Conservation (phyloP, 2,113 vertebrate genomes). For the Rhodinocichla rosea region DNA sequence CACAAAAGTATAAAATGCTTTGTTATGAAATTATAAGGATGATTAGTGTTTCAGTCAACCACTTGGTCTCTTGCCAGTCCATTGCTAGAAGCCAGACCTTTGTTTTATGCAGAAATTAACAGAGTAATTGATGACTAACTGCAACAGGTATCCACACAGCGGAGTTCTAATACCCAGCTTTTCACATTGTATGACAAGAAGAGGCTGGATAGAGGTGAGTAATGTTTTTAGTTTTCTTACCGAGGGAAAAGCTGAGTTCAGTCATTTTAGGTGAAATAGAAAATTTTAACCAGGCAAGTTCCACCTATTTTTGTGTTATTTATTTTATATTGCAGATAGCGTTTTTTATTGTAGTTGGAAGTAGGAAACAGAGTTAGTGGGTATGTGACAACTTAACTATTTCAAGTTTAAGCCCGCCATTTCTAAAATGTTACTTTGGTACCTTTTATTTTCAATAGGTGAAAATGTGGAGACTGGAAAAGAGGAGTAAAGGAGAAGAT, state of each 20-base stretch:
- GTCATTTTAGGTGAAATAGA: not conserved
- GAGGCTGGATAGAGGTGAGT: not conserved
- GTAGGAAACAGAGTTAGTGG: not conserved
- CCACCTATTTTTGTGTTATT: not conserved
- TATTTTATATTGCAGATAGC: not conserved
- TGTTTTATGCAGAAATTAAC: not conserved
- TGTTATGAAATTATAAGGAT: not conserved
- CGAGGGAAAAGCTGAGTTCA: not conserved
- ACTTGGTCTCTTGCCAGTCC: not conserved
- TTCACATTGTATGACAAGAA: not conserved
- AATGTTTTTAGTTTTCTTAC: not conserved
- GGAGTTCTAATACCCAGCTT: not conserved
- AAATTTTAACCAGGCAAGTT: not conserved
- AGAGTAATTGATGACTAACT: not conserved
- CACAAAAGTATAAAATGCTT: not conserved
- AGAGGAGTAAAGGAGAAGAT: not conserved
- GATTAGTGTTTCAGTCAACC: not conserved
- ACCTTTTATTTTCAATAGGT: not conserved
- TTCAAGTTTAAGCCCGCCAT: not conserved
- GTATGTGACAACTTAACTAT: not conserved
- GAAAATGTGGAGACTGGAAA: not conserved
- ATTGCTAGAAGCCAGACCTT: not conserved
- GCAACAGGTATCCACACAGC: fast-evolving
- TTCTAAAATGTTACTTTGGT: not conserved
- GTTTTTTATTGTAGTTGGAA: not conserved